Evolutionary conservation across 2,113 vertebrate genomes (phyloP), one percentile per base, ranked within the genome.

Genomic region (Semicossyphus pulcher): DNA sequence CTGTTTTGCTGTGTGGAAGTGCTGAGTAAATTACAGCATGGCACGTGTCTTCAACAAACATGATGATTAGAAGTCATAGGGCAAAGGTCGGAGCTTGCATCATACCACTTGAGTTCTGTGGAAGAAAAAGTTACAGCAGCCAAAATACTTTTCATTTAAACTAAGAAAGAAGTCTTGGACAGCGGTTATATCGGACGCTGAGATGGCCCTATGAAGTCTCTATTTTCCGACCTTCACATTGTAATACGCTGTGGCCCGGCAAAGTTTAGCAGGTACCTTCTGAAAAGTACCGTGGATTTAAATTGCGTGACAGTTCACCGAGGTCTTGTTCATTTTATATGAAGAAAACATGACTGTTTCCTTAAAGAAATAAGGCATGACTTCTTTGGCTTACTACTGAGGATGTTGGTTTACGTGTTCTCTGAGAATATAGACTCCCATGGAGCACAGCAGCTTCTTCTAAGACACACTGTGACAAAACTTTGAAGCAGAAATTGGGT

Each of bases 1-100:
- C 57, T 53, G 73, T 78, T 89, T 82, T 92, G 84, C 76, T 87
- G 82, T 81, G 79, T 78, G 76, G 80, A 85, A 71, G 77, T 74
- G 72, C 78, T 85, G 84, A 76, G 73, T 83, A 37, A 26, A n/a
- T 23, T 16, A 16, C 2, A n/a, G 5, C 58, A 74, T 79, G 9
- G 28, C 16, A 23, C 11, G 68, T 86, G 74, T 63, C 74, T 77
- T 72, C 72, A 71, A 53, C 67, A 73, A 75, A 81, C 59, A 69
- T 53, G 28, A 36, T 72, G 31, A 81, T 48, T 75, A 14, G 21
- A 60, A 68, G 39, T 76, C 25, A 53, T 39, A 45, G 56, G 72
- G 5, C 28, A 63, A 63, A 80, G 66, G 70, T 76, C 34, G 51
- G 12, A 10, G 37, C 18, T 25, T 16, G 18, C 4, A 18, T 48